These are phyloP conservation scores for Limenitis camilla DNA, from an alignment of 2,888 invertebrate genomes.

Conservation along the genomic window DNA sequence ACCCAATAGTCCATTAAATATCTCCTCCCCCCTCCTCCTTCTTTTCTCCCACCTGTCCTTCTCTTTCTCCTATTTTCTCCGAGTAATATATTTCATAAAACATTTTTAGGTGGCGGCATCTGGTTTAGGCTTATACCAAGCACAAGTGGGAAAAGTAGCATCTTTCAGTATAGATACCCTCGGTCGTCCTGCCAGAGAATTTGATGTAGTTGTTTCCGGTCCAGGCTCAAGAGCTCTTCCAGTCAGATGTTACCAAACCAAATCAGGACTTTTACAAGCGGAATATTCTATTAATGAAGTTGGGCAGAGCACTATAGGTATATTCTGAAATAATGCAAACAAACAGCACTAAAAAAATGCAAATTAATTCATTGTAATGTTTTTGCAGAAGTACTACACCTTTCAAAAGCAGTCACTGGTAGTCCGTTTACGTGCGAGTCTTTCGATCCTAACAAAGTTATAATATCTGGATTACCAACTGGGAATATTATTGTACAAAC, in stretches of 20 bases:
- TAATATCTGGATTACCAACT: constrained; percentile 83
- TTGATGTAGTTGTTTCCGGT: constrained; percentile 92
- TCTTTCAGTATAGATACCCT: constrained; percentile 92
- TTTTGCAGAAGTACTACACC: constrained; percentile 88
- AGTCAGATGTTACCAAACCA: constrained; percentile 95
- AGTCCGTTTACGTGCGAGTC: constrained; percentile 96
- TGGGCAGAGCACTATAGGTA: constrained; percentile 79
- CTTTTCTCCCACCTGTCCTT: too few species aligned
- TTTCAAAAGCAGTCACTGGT: constrained; percentile 91
- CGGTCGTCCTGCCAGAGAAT: constrained; percentile 88
- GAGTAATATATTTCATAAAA: too few species aligned
- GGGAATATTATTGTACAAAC: constrained; percentile 87
- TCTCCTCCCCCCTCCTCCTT: too few species aligned
- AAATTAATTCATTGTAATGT: background rate
- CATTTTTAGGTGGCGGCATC: constrained; percentile 77
- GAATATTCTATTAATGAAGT: constrained; percentile 91
- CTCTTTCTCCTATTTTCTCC: too few species aligned
- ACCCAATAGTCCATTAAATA: too few species aligned
- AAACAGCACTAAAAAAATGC: background rate
- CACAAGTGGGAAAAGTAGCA: constrained; percentile 85
- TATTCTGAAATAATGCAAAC: constrained; percentile 16
- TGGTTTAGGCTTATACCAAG: constrained; percentile 89
- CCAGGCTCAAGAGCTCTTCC: constrained; percentile 87
- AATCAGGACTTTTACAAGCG: constrained; percentile 94
- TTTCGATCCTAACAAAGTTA: constrained; percentile 89